These are phyloP conservation scores for Cardiocondyla obscurior DNA, from an alignment of 1,140 invertebrate species.

Conservation along the genomic window DNA sequence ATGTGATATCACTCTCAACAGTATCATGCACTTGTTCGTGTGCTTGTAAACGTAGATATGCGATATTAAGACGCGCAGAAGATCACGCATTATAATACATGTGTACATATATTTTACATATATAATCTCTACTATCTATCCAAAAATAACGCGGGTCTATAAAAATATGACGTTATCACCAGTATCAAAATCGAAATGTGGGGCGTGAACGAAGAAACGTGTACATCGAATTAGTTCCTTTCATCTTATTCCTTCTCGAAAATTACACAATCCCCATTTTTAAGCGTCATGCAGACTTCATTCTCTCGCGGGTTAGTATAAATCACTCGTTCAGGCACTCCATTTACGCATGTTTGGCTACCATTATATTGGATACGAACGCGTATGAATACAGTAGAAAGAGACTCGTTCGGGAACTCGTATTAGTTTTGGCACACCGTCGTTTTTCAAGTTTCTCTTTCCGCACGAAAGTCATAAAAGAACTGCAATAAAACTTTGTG, in stretches of 20 bases:
- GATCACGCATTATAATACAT: constrained; percentile 77
- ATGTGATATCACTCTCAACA: background rate
- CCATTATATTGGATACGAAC: constrained; percentile 75
- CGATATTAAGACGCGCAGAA: constrained; percentile 30
- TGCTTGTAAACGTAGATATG: constrained; percentile 26
- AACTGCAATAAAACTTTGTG: constrained; percentile 75
- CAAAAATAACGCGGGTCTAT: constrained; percentile 79
- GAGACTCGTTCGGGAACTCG: constrained; percentile 63
- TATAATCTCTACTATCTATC: constrained; percentile 76
- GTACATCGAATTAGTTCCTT: constrained; percentile 59
- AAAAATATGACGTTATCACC: constrained; percentile 79
- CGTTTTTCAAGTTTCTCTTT: constrained; percentile 81
- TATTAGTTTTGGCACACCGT: constrained; percentile 78
- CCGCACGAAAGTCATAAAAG: constrained; percentile 83
- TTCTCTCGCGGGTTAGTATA: constrained; percentile 67
- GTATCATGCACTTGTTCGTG: background rate
- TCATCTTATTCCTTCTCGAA: constrained; percentile 35
- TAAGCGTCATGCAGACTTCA: constrained; percentile 62
- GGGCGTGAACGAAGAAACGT: constrained; percentile 72
- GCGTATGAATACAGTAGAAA: constrained; percentile 65
- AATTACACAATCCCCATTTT: constrained; percentile 34
- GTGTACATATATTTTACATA: constrained; percentile 63
- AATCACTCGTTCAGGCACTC: constrained; percentile 82
- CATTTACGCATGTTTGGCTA: constrained; percentile 79
- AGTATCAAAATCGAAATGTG: constrained; percentile 78